These are phyloP conservation scores for Sesamia nonagrioides DNA, from an alignment of 1,140 invertebrate species.

Conservation along the genomic window DNA sequence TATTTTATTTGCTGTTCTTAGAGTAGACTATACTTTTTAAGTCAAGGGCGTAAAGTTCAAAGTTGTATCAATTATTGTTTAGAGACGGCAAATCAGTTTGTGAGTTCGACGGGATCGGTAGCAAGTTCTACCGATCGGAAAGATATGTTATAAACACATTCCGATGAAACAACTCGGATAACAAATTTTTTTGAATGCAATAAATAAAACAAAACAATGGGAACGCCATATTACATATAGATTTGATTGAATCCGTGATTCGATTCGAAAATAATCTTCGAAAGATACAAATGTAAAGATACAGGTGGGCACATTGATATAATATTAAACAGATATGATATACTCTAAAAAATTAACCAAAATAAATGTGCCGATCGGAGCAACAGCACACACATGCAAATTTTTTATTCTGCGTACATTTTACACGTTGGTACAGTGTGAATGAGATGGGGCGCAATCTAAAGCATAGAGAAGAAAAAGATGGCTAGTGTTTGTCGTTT, in stretches of 20 bases:
- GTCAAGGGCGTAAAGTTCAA: constrained; percentile 1
- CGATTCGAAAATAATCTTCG: not conserved
- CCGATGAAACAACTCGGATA: constrained; percentile 63
- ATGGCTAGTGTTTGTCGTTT: no score
- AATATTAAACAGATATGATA: no score
- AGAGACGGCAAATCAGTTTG: constrained; percentile 45
- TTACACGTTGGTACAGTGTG: no score
- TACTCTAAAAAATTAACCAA: no score
- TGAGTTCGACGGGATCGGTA: constrained; percentile 70
- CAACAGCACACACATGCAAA: no score
- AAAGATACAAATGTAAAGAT: no score
- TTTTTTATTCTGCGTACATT: no score
- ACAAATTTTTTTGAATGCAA: constrained; percentile 54
- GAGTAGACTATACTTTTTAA: constrained; percentile 25
- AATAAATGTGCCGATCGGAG: no score
- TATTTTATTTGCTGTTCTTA: not conserved
- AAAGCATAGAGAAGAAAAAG: no score
- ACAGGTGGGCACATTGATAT: no score
- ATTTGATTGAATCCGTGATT: not conserved
- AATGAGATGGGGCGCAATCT: no score
- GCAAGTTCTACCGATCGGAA: constrained; percentile 73
- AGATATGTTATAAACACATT: constrained; percentile 73
- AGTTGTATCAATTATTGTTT: not conserved
- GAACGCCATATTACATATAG: not conserved
- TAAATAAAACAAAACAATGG: constrained; percentile 38